Evolutionary conservation across 2,888 invertebrate species (phyloP).

Genomic region (Podotricha telesiphe): DNA sequence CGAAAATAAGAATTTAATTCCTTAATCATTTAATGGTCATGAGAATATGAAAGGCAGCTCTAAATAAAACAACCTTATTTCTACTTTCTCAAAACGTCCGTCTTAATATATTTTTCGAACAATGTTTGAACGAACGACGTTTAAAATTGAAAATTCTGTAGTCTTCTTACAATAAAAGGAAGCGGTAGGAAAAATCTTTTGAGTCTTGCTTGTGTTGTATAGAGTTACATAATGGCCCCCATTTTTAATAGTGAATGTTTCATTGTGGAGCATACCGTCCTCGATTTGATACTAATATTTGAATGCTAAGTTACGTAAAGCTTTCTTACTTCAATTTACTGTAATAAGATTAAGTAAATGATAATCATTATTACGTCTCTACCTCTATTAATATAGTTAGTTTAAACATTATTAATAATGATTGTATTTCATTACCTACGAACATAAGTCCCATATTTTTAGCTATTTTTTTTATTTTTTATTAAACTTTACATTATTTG

Average conservation of each 20-base stretch:
- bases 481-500: too few relatives aligned
- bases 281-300: constrained; percentile 30
- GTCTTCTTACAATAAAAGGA: constrained; percentile 35
- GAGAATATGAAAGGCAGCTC: background rate
- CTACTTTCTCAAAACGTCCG: background rate
- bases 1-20: too few relatives aligned
- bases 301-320: constrained; percentile 18
- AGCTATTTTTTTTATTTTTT: too few relatives aligned
- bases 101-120: constrained; percentile 25
- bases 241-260: constrained; percentile 32
- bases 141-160: constrained; percentile 33
- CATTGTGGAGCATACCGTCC: constrained; percentile 28
- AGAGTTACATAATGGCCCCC: constrained; percentile 31
- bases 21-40: background rate
- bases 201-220: constrained; percentile 30
- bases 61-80: constrained; percentile 20
- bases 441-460: too few relatives aligned
- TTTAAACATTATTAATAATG: background rate
- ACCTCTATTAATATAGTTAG: background rate
- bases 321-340: constrained; percentile 12
- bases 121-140: constrained; percentile 27
- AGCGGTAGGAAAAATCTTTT: constrained; percentile 34
- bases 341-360: background rate
- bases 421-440: too few relatives aligned
- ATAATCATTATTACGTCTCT: background rate